Evolutionary conservation across 2,797 vertebrate species (phyloP).

Genomic region (Hydrophis major): DNA sequence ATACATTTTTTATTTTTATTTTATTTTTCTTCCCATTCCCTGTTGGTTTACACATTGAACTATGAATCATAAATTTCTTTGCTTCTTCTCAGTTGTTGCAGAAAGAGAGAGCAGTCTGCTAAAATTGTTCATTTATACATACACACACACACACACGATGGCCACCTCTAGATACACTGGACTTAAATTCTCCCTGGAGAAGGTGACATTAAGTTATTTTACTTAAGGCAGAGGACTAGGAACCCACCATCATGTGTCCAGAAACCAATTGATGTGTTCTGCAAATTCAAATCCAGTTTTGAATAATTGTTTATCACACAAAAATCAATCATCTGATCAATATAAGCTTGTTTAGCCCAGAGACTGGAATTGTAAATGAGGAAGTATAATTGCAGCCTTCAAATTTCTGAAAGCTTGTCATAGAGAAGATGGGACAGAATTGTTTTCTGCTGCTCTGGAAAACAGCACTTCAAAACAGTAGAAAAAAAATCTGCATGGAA

Average conservation of each 20-base stretch:
- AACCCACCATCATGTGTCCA: neutral
- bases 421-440: neutral
- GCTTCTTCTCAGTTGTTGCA: neutral
- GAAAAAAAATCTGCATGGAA: neutral
- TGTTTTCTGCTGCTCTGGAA: neutral
- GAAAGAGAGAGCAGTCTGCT: neutral
- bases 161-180: neutral
- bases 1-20: neutral
- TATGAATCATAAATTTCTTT: neutral
- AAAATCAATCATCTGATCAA: neutral
- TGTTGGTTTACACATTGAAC: neutral
- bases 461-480: neutral
- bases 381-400: neutral
- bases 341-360: neutral
- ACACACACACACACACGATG: too few relatives aligned
- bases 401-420: neutral
- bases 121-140: neutral
- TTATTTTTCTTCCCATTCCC: neutral
- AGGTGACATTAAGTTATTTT: neutral
- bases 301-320: neutral
- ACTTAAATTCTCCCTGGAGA: neutral
- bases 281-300: neutral
- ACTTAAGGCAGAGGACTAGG: neutral
- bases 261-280: neutral
- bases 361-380: neutral